A percentile compares a stretch with the other conserved stretches of the same genome.
phyloP scores from a whole-genome alignment of 2,888 invertebrate species.

The Capitulum mitella region DNA sequence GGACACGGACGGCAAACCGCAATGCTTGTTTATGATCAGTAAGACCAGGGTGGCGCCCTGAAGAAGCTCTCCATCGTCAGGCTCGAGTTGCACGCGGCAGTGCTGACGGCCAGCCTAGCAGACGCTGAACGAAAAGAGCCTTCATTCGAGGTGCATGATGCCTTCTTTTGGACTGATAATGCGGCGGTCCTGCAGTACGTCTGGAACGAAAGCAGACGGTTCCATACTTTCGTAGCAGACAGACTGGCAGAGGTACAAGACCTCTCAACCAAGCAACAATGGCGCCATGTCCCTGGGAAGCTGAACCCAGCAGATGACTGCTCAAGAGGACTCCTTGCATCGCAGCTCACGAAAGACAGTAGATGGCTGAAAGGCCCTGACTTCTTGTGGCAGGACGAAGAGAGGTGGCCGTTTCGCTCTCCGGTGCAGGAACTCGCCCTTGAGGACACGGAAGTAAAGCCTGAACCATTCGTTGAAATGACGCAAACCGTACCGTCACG shows the following conservation, averaged over 20 bases:
- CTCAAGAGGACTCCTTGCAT: not conserved
- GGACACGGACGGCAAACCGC: not conserved
- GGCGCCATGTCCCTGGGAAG: not conserved
- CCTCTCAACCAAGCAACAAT: not conserved
- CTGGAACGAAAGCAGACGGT: not conserved
- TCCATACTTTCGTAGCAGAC: not conserved
- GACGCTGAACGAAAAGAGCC: not conserved
- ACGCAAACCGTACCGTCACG: not conserved
- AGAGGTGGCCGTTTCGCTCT: not conserved
- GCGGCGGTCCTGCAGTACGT: not conserved
- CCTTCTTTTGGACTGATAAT: not conserved
- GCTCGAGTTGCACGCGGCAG: not conserved
- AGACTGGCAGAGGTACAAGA: not conserved
- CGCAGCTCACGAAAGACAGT: not conserved
- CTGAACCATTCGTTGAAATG: too few species aligned
- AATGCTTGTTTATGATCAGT: not conserved
- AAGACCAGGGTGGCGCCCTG: too few species aligned
- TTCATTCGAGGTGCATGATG: not conserved
- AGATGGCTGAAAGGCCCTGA: not conserved
- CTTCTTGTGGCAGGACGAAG: not conserved
- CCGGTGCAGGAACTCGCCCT: not conserved
- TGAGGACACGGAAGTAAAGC: not conserved
- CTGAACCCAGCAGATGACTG: not conserved
- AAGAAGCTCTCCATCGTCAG: too few species aligned
- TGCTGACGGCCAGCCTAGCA: not conserved